phyloP scores from a whole-genome alignment of 2,888 invertebrate genomes.

The Erpobdella octoculata region DNA sequence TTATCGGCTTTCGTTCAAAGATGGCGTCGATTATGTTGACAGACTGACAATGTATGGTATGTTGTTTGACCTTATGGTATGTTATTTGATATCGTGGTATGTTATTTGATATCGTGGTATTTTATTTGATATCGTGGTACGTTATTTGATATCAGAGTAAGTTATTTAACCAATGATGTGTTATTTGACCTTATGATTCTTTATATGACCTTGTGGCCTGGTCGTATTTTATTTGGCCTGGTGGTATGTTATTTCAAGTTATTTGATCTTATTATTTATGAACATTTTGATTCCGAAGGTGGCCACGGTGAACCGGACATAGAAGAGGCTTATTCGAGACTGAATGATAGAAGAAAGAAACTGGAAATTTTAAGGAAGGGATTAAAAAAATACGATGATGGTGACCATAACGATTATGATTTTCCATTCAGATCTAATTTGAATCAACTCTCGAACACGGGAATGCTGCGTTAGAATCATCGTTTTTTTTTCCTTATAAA shows the following conservation, averaged over 20 bases:
- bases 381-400: background rate
- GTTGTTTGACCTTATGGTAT: background rate
- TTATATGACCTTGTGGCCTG: too few relatives aligned
- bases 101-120: too few relatives aligned
- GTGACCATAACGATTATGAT: too few relatives aligned
- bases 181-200: too few relatives aligned
- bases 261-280: too few relatives aligned
- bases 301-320: background rate
- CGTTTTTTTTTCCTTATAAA: background rate
- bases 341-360: slow-evolving; percentile 46
- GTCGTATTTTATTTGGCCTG: too few relatives aligned
- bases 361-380: slow-evolving; percentile 31
- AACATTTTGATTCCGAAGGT: background rate
- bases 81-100: background rate
- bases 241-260: too few relatives aligned
- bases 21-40: background rate
- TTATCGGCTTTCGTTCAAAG: too few relatives aligned
- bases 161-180: too few relatives aligned
- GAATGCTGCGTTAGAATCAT: background rate
- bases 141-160: too few relatives aligned
- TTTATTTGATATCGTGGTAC: too few relatives aligned
- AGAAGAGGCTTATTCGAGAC: slow-evolving; percentile 40
- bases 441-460: background rate
- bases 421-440: too few relatives aligned
- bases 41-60: background rate